Conservation (phyloP, 2,113 vertebrate species). For the Siniperca chuatsi region DNA sequence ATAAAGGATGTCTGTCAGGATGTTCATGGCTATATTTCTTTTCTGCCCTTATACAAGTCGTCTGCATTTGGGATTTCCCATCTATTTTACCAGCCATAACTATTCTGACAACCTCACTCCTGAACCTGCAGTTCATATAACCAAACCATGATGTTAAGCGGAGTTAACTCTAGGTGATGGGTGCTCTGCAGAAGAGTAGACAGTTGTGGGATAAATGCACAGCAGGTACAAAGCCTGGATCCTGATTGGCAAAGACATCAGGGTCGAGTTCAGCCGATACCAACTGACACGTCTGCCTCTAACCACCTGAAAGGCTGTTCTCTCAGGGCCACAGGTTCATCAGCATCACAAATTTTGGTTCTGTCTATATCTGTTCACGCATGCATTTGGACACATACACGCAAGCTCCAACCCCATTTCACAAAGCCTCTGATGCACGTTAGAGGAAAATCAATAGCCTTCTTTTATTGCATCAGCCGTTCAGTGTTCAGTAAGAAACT, state of each 20-base stretch:
- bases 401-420: background rate
- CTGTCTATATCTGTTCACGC: constrained; percentile 12
- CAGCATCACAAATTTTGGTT: constrained; percentile 34
- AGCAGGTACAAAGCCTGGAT: background rate
- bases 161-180: background rate
- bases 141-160: background rate
- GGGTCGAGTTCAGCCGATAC: background rate
- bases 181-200: background rate
- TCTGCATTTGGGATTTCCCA: too few species aligned
- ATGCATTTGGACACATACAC: background rate
- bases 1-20: background rate
- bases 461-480: background rate
- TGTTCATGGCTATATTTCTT: background rate
- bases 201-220: constrained; percentile 1
- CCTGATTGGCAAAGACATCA: constrained; percentile 19
- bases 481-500: background rate
- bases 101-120: background rate
- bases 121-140: background rate
- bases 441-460: background rate
- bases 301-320: constrained; percentile 10
- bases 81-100: too few species aligned
- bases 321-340: constrained; percentile 39
- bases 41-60: too few species aligned
- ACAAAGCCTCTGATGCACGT: background rate
- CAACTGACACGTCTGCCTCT: constrained; percentile 7